Conservation (phyloP, 2,888 invertebrate genomes). For the Acrobasis suavella region DNA sequence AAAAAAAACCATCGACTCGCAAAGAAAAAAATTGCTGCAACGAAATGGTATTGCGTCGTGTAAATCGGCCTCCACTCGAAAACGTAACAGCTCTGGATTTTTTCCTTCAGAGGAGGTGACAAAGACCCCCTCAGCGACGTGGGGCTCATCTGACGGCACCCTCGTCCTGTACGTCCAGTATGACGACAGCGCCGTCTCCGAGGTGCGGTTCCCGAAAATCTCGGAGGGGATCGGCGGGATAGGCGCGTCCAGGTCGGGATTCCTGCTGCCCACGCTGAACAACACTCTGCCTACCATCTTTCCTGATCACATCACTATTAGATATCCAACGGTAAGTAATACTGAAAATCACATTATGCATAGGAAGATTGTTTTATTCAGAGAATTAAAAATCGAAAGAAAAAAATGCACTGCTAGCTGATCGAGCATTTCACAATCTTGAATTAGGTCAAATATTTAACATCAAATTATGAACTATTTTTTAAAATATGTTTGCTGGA, state of each 20-base stretch:
- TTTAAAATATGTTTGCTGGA: no score
- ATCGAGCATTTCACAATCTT: no score
- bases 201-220: constrained; percentile 91
- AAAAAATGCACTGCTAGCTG: no score
- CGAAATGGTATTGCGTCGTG: no score
- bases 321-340: constrained; percentile 89
- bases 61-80: no score
- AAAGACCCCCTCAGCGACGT: constrained; percentile 90
- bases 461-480: no score
- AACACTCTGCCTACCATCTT: constrained; percentile 84
- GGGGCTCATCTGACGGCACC: constrained; percentile 92
- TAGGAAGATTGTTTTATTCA: no score
- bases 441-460: no score
- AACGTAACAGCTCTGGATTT: constrained; percentile 7
- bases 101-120: constrained; percentile 91
- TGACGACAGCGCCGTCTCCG: constrained; percentile 90
- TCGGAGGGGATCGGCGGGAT: constrained; percentile 86
- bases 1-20: no score
- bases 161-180: constrained; percentile 93
- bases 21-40: no score
- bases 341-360: background rate
- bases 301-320: constrained; percentile 89
- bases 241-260: constrained; percentile 80
- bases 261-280: constrained; percentile 65
- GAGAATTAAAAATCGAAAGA: no score